Conservation (phyloP, 2,888 invertebrate genomes). For the Germaria angustata region DNA sequence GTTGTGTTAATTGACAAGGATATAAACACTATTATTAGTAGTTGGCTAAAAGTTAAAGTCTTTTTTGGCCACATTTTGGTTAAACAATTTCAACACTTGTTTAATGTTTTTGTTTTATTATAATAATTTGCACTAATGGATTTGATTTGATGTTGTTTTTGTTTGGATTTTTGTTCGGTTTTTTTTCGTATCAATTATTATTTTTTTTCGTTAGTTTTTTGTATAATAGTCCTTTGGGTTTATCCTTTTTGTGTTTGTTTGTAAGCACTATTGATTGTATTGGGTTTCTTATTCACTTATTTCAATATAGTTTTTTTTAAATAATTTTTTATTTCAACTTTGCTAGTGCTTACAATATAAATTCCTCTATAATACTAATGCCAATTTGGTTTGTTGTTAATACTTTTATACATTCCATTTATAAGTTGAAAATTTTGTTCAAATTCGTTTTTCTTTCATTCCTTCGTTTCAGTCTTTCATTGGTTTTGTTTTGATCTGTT, state of each 20-base stretch:
- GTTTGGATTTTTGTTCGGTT: constrained; percentile 15
- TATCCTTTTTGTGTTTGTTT: constrained; percentile 38
- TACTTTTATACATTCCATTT: constrained; percentile 61
- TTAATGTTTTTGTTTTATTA: constrained; percentile 1
- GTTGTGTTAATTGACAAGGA: constrained; percentile 46
- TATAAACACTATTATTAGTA: constrained; percentile 50
- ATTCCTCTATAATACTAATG: constrained; percentile 65
- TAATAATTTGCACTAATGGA: constrained; percentile 15
- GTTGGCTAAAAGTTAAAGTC: constrained; percentile 65
- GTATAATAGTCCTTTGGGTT: constrained; percentile 23
- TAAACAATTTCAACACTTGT: constrained; percentile 16
- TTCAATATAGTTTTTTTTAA: neutral
- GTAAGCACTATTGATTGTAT: constrained; percentile 14
- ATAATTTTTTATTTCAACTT: neutral
- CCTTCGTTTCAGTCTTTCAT: constrained; percentile 17
- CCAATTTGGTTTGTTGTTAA: constrained; percentile 45
- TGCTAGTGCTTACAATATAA: constrained; percentile 54
- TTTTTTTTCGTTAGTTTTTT: too few relatives aligned
- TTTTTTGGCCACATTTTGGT: constrained; percentile 69
- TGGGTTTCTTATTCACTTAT: neutral
- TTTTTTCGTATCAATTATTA: neutral
- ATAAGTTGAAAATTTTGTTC: constrained; percentile 46
- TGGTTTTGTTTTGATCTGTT: constrained; percentile 51
- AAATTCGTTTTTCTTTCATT: constrained; percentile 26
- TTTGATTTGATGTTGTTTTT: neutral